Evolutionary conservation across 2,797 vertebrate species (phyloP).

Genomic region (Lepilemur ruficaudatus): DNA sequence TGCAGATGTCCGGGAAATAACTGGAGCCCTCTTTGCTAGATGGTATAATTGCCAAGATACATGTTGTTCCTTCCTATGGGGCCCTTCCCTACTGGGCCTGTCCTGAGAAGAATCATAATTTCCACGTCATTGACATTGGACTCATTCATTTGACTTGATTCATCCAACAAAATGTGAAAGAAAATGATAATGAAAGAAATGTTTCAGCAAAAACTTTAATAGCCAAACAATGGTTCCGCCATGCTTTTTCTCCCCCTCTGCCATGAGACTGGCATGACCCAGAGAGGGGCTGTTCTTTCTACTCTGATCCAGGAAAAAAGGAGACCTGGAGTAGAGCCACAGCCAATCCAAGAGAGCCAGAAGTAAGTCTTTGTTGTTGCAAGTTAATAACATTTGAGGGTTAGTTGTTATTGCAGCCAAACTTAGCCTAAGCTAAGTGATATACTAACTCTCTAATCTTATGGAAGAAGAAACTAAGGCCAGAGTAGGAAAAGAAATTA

Average conservation of each 20-base stretch:
- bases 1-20: not conserved
- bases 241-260: not conserved
- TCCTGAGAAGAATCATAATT: conserved; percentile 1
- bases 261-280: not conserved
- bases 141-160: not conserved
- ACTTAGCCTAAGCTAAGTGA: not conserved
- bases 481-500: not conserved
- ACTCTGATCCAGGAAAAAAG: not conserved
- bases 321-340: not conserved
- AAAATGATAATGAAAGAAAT: not conserved
- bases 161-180: not conserved
- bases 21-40: not conserved
- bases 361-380: not conserved
- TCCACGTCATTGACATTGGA: not conserved
- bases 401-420: not conserved
- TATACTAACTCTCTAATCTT: not conserved
- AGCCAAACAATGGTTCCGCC: not conserved
- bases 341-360: not conserved
- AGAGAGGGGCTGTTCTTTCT: not conserved
- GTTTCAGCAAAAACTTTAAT: not conserved
- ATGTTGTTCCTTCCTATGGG: not conserved
- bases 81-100: not conserved
- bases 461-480: not conserved
- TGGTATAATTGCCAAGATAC: not conserved
- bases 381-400: not conserved